Evolutionary conservation across 2,797 vertebrate genomes (phyloP).

Genomic region (Dicrostonyx torquatus): DNA sequence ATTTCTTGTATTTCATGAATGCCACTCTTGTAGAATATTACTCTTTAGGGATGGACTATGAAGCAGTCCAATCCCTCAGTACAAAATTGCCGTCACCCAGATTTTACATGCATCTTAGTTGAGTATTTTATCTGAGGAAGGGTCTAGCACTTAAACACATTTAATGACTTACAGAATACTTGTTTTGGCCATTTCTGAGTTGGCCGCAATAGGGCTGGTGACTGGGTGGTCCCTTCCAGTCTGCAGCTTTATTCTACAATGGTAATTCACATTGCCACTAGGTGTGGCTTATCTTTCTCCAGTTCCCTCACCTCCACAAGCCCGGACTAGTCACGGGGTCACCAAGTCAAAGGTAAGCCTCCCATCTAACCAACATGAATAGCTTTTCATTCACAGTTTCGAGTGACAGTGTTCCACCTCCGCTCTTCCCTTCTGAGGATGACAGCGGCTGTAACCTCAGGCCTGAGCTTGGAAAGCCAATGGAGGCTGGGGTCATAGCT

Average conservation of each 20-base stretch:
- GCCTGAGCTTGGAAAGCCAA: background rate
- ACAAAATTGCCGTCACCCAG: background rate
- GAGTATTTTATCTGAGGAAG: slow-evolving; percentile 10
- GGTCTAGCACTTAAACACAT: background rate
- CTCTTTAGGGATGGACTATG: background rate
- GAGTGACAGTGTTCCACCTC: background rate
- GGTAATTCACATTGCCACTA: background rate
- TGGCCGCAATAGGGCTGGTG: background rate
- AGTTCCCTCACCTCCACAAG: background rate
- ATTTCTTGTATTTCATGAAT: slow-evolving; percentile 5
- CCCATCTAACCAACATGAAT: background rate
- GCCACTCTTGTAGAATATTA: background rate
- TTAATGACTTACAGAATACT: background rate
- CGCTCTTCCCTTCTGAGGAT: background rate
- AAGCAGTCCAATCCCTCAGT: background rate
- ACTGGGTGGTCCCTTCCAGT: background rate
- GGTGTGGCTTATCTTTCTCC: background rate
- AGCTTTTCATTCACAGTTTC: background rate
- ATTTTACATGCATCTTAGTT: background rate
- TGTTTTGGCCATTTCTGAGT: background rate
- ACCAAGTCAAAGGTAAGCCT: background rate
- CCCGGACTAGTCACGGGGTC: background rate
- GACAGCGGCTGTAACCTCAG: background rate
- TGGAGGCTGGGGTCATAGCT: background rate
- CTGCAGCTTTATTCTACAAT: background rate